Evolutionary conservation across 2,888 invertebrate genomes (phyloP).

Genomic region (Nasonovia ribisnigri): DNA sequence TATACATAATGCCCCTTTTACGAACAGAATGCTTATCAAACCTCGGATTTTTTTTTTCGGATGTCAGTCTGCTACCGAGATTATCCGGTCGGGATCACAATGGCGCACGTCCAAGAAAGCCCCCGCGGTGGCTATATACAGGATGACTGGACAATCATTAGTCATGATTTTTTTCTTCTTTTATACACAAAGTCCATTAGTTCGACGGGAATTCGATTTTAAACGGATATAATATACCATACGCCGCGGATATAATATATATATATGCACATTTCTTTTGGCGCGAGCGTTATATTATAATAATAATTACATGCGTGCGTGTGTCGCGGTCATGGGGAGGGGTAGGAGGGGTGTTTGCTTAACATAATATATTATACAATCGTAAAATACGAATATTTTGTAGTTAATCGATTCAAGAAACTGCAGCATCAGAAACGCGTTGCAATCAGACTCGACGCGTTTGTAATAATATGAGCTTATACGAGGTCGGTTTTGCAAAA

Average conservation of each 20-base stretch:
- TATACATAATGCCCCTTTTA: slow-evolving; percentile 1
- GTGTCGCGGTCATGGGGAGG: not conserved
- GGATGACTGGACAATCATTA: slow-evolving; percentile 59
- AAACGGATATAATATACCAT: slow-evolving; percentile 2
- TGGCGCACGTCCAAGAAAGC: slow-evolving; percentile 33
- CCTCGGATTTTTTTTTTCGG: slow-evolving; percentile 43
- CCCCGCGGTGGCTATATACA: slow-evolving; percentile 36
- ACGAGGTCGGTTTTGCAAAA: not conserved
- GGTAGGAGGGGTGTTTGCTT: not conserved
- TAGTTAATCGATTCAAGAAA: not conserved
- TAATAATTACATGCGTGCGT: not conserved
- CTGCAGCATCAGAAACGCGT: not conserved
- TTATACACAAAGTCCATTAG: slow-evolving; percentile 32
- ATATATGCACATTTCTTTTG: not conserved
- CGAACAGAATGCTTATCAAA: slow-evolving; percentile 43
- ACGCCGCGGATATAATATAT: not conserved
- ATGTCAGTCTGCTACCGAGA: slow-evolving; percentile 61
- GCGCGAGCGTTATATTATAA: not conserved
- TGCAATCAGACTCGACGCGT: not conserved
- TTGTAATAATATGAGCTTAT: not conserved
- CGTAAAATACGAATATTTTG: not conserved
- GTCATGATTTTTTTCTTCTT: slow-evolving; percentile 45
- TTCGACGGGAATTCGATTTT: slow-evolving; percentile 33
- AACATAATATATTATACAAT: not conserved
- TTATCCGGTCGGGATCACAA: slow-evolving; percentile 56